Evolutionary conservation across 1,140 invertebrate species (phyloP), one percentile per base, ranked within the genome.

Genomic region (Eupristina koningsbergeri): DNA sequence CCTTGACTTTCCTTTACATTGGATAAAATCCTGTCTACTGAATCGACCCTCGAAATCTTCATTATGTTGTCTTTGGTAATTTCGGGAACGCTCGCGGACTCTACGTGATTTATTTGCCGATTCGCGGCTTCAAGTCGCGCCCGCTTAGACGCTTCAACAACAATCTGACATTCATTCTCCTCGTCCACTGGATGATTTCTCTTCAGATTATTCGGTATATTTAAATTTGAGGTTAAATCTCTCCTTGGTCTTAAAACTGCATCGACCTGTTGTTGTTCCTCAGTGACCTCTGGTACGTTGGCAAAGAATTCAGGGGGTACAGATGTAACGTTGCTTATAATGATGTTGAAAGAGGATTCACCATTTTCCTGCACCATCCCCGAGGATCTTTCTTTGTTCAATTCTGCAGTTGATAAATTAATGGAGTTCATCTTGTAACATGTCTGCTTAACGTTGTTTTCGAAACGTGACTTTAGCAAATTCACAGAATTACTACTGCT

Each of bases 311-410:
- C 84, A 2, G 86, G 85, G 22, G 88, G 81, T 31, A 91, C 53
- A 6, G 90, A 91, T 11, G 87, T 86, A 26, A 91, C 87, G 39
- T 89, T 89, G 17, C 81, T 87, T 63, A 90, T 90, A 81, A 88
- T 86, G 2, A 90, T 89, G 71, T 89, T 88, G 39, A 89, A 85
- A 9, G 84, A n/a, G 9, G 85, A 77, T 15, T 64, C 53, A n/a
- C 74, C 53, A 22, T 19, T 45, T 39, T 83, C 76, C 13, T 83
- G 75, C 6, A 58, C 31, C 39, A 58, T 58, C 19, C 9, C 47
- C 31, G 74, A 36, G 13, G 47, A 13, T 17, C 50, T 31, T 50
- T 74, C 73, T 22, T 29, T 19, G 29, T 29, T 76, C 19, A 34
- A 29, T 47, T 76, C 47, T 17, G 15, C 50, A 36, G 73, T 29